phyloP scores from a whole-genome alignment of 2,797 vertebrate genomes.

The Megalops cyprinoides region DNA sequence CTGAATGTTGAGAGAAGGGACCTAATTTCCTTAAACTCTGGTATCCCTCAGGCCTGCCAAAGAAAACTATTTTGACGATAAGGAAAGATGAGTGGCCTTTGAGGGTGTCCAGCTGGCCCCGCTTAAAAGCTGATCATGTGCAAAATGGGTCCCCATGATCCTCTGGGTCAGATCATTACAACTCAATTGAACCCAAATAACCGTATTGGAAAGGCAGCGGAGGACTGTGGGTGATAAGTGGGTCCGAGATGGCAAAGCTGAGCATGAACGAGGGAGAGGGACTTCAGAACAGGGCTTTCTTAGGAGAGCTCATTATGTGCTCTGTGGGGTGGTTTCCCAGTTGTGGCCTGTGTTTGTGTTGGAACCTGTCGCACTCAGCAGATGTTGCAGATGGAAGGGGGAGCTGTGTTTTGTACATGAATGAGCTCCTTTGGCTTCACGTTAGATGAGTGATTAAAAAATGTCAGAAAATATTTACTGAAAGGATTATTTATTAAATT shows the following conservation, averaged over 20 bases:
- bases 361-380: constrained; percentile 68
- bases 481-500: constrained; percentile 16
- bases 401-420: constrained; percentile 60
- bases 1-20: constrained; percentile 21
- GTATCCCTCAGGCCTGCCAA: constrained; percentile 49
- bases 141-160: constrained; percentile 54
- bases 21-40: constrained; percentile 11
- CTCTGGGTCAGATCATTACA: constrained; percentile 38
- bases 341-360: constrained; percentile 70
- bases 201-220: constrained; percentile 28
- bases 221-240: constrained; percentile 50
- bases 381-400: constrained; percentile 73
- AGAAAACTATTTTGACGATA: constrained; percentile 46
- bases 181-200: constrained; percentile 50
- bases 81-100: constrained; percentile 42
- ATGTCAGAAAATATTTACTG: constrained; percentile 25
- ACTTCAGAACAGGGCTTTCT: constrained; percentile 68
- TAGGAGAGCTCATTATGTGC: constrained; percentile 65
- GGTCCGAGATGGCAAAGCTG: constrained; percentile 54
- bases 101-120: constrained; percentile 52
- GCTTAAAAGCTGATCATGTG: constrained; percentile 49
- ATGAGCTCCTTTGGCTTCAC: constrained; percentile 46
- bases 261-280: constrained; percentile 51
- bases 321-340: constrained; percentile 58
- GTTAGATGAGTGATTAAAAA: constrained; percentile 48